phyloP scores from a whole-genome alignment of 2,113 vertebrate genomes.

The Passer montanus region DNA sequence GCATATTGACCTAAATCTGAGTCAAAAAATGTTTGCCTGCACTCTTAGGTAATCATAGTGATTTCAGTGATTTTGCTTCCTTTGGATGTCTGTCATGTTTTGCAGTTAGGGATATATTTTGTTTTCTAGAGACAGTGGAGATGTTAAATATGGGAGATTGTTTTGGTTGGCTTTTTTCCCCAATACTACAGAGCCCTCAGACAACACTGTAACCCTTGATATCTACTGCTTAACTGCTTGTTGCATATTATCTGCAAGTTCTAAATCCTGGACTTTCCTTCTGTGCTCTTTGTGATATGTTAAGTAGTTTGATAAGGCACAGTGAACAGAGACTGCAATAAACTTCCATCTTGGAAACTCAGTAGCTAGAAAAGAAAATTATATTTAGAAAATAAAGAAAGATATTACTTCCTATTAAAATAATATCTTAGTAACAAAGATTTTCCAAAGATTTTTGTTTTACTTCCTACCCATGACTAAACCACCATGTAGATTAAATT shows the following conservation, averaged over 20 bases:
- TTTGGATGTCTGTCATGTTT: not conserved
- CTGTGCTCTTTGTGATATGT: not conserved
- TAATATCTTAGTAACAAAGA: not conserved
- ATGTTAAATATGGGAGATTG: rapidly evolving
- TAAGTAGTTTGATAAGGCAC: not conserved
- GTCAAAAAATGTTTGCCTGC: not conserved
- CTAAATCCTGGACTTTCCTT: not conserved
- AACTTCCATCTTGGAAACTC: not conserved
- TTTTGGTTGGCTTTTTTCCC: rapidly evolving
- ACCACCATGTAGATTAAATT: not conserved
- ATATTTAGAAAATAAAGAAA: not conserved
- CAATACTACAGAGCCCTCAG: not conserved
- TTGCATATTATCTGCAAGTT: not conserved
- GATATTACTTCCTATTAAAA: not conserved
- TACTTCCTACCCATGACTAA: not conserved
- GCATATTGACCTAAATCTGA: not conserved
- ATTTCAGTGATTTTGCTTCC: not conserved
- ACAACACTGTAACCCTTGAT: not conserved
- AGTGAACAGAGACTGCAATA: not conserved
- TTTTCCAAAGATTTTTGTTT: not conserved
- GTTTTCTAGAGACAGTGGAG: not conserved
- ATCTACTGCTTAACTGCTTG: not conserved
- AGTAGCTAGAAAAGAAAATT: not conserved
- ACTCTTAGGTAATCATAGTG: not conserved
- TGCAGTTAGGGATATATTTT: not conserved